A percentile compares a stretch with the other conserved stretches of the same genome.
Evolutionary conservation across 92 coral and sea anemone species (phyloP).

Genomic region (Epizoanthus ramosus): DNA sequence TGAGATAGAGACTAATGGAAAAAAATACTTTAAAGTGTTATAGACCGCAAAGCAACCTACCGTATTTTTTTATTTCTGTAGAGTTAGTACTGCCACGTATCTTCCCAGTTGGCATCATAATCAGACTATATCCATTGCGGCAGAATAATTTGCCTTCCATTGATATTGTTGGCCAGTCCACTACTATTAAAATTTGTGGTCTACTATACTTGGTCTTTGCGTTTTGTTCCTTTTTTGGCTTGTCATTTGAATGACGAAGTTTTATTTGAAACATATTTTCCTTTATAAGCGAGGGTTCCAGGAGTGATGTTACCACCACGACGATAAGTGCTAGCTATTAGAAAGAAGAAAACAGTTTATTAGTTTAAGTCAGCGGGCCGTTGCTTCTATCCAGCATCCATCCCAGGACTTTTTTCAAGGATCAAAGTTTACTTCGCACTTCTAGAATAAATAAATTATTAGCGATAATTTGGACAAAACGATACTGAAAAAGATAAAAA

Average conservation of each 20-base stretch:
- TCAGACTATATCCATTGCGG: constrained; percentile 24
- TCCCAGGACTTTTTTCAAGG: too few relatives aligned
- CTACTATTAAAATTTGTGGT: not conserved
- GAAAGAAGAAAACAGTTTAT: not conserved
- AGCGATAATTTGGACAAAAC: too few relatives aligned
- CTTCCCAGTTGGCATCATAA: constrained; percentile 28
- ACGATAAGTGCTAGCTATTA: constrained; percentile 1
- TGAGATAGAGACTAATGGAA: too few relatives aligned
- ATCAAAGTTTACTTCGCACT: too few relatives aligned
- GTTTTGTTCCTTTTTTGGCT: not conserved
- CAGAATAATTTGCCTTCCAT: constrained; percentile 5
- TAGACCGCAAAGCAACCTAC: not conserved
- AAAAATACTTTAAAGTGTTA: not conserved
- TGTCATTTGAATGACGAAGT: not conserved
- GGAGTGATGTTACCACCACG: not conserved
- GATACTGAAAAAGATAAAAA: too few relatives aligned
- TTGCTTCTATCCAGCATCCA: too few relatives aligned
- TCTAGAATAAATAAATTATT: too few relatives aligned
- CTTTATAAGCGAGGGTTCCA: not conserved
- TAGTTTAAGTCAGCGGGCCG: not conserved
- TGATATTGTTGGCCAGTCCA: constrained; percentile 25
- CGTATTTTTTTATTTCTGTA: constrained; percentile 2
- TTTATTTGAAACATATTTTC: not conserved
- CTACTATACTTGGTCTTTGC: not conserved
- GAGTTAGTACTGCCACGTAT: constrained; percentile 13